A percentile compares a stretch with the other conserved stretches of the same genome.
Evolutionary conservation across 2,888 invertebrate genomes (phyloP).

Genomic region (Sthenelais limicola): DNA sequence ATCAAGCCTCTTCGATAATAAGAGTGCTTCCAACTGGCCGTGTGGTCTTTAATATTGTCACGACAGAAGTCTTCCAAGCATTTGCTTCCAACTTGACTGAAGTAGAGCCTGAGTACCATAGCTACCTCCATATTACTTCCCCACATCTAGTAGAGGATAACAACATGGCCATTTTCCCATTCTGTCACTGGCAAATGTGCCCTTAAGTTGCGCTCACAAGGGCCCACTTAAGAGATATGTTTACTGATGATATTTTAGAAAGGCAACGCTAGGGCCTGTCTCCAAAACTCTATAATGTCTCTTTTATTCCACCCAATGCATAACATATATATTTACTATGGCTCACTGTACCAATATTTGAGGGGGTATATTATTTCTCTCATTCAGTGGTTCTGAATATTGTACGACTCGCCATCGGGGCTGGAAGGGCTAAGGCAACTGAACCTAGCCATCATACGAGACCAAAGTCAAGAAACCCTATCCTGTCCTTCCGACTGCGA

Average conservation of each 20-base stretch:
- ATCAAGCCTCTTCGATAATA: slow-evolving; percentile 25
- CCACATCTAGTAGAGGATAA: slow-evolving; percentile 20
- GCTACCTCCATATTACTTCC: slow-evolving; percentile 30
- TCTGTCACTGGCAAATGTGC: slow-evolving; percentile 31
- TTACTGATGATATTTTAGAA: slow-evolving; percentile 33
- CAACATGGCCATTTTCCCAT: slow-evolving; percentile 31
- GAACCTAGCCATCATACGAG: not conserved
- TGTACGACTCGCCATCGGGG: slow-evolving; percentile 23
- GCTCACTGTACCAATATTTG: slow-evolving; percentile 25
- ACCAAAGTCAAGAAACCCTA: slow-evolving; percentile 25
- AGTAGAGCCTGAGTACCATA: slow-evolving; percentile 14
- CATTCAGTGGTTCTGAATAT: slow-evolving; percentile 26
- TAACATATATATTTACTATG: slow-evolving; percentile 38
- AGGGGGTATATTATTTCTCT: slow-evolving; percentile 35
- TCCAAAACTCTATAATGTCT: slow-evolving; percentile 23
- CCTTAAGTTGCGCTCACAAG: slow-evolving; percentile 10
- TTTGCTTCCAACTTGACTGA: slow-evolving; percentile 2
- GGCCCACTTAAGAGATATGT: slow-evolving; percentile 6
- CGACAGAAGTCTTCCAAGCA: slow-evolving; percentile 10
- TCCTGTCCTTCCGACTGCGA: not conserved
- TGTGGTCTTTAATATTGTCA: slow-evolving; percentile 24
- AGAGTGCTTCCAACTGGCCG: not conserved
- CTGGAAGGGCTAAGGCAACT: not conserved
- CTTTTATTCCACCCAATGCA: slow-evolving; percentile 27
- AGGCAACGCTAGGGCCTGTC: not conserved